phyloP scores from a whole-genome alignment of 2,113 vertebrate genomes.

The Casuarius casuarius region DNA sequence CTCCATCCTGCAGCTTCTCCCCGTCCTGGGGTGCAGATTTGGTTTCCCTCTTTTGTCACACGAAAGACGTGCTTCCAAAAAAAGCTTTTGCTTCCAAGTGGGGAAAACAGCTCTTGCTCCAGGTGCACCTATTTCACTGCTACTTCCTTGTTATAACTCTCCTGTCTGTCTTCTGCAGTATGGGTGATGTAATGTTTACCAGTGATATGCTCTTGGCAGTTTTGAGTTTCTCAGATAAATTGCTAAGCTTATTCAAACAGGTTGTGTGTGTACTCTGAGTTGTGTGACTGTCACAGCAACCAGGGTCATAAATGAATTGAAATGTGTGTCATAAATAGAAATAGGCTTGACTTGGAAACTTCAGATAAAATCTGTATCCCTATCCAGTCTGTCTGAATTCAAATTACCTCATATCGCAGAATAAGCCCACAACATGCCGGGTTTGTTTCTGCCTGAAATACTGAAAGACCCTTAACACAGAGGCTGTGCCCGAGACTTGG shows the following conservation, averaged over 20 bases:
- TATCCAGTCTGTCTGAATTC: not conserved
- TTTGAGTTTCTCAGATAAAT: constrained; percentile 44
- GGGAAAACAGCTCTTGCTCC: not conserved
- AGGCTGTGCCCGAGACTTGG: not conserved
- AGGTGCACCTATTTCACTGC: not conserved
- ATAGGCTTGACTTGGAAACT: constrained; percentile 36
- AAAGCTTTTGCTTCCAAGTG: not conserved
- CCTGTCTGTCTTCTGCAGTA: not conserved
- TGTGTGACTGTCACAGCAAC: constrained; percentile 48
- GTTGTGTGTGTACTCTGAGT: constrained; percentile 53
- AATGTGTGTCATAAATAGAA: constrained; percentile 56
- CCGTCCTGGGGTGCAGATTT: not conserved
- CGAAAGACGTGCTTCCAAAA: accelerated
- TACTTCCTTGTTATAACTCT: not conserved
- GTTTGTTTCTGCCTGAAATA: not conserved
- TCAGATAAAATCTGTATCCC: constrained; percentile 2
- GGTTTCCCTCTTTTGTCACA: not conserved
- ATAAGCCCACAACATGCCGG: not conserved
- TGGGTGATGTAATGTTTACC: constrained; percentile 52
- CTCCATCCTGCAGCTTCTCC: not conserved
- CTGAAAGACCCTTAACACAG: not conserved
- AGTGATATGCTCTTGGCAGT: not conserved
- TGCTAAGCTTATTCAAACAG: constrained; percentile 60
- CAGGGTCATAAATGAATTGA: constrained; percentile 30
- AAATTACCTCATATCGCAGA: not conserved